Conservation (phyloP, 2,797 vertebrate species). For the Urosaurus nigricauda region DNA sequence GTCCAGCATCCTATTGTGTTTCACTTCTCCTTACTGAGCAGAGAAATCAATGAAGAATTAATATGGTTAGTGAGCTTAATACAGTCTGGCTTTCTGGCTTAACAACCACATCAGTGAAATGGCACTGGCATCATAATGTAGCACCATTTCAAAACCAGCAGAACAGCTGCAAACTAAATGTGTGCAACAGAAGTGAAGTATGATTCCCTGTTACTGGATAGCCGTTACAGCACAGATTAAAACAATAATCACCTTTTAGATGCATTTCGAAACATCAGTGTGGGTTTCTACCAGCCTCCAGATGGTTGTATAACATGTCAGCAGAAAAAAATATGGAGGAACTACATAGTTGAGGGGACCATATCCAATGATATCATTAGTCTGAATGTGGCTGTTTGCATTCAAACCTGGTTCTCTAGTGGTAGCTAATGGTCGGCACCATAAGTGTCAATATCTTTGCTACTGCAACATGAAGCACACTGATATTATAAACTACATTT, state of each 20-base stretch:
- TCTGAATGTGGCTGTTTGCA: not conserved
- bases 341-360: not conserved
- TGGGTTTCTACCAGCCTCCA: constrained; percentile 39
- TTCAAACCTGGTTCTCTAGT: not conserved
- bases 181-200: constrained; percentile 37
- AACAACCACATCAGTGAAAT: not conserved
- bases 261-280: constrained; percentile 46
- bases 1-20: not conserved
- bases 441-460: not conserved
- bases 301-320: constrained; percentile 44
- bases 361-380: not conserved
- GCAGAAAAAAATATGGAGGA: constrained; percentile 24
- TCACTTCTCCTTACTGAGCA: not conserved
- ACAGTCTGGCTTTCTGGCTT: not conserved
- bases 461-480: not conserved
- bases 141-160: constrained; percentile 52
- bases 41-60: not conserved
- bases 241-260: constrained; percentile 61
- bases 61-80: not conserved
- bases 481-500: not conserved
- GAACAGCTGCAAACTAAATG: constrained; percentile 50
- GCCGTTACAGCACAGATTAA: constrained; percentile 56
- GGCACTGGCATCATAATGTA: not conserved
- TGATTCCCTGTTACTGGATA: constrained; percentile 55
- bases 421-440: not conserved